Evolutionary conservation across 1,140 invertebrate genomes (phyloP).

Genomic region (Drosophila serrata): DNA sequence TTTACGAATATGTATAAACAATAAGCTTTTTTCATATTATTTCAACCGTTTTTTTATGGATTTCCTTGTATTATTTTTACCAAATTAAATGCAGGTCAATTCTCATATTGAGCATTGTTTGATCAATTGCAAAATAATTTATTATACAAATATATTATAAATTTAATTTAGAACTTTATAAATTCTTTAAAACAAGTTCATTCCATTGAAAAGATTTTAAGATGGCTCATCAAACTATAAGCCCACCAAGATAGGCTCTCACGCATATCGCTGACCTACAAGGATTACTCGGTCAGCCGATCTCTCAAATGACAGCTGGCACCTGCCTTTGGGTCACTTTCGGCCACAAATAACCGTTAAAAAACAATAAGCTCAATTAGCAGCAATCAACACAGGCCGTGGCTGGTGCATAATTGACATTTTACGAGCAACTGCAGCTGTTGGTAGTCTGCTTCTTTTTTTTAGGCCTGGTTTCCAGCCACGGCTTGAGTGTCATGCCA

Average conservation of each 20-base stretch:
- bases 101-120: background rate
- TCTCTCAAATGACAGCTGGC: slow-evolving; percentile 38
- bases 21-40: no score
- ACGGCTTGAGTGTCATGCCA: slow-evolving; percentile 72
- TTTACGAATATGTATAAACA: no score
- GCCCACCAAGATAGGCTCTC: slow-evolving; percentile 43
- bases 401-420: slow-evolving; percentile 64
- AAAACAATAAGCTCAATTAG: slow-evolving; percentile 80
- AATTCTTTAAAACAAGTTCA: background rate
- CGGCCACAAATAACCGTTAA: slow-evolving; percentile 58
- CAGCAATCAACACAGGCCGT: slow-evolving; percentile 55
- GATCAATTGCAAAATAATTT: background rate
- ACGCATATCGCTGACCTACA: slow-evolving; percentile 47
- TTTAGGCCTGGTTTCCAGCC: slow-evolving; percentile 17
- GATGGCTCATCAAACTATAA: background rate
- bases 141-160: background rate
- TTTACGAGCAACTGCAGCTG: slow-evolving; percentile 70
- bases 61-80: background rate
- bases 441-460: slow-evolving; percentile 28
- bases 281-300: slow-evolving; percentile 13
- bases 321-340: slow-evolving; percentile 37
- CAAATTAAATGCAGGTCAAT: background rate
- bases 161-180: background rate
- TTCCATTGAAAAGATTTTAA: background rate
- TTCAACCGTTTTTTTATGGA: background rate